Conservation (phyloP, 2,888 invertebrate genomes). For the Laspeyria flexula region DNA sequence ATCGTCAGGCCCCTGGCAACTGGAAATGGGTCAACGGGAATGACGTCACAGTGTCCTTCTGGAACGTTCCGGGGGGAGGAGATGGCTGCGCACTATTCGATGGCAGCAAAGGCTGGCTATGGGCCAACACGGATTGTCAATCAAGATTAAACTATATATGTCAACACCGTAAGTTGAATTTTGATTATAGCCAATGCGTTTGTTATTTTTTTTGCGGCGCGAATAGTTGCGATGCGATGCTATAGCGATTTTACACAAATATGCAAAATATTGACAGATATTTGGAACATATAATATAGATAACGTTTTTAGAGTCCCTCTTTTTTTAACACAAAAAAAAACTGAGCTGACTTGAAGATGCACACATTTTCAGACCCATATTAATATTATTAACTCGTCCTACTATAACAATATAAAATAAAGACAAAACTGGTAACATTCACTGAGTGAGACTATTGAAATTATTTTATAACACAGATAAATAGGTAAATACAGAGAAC, state of each 20-base stretch:
- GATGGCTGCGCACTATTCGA: conserved; percentile 96
- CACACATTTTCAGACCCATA: no score
- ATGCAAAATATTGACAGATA: no score
- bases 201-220: conserved; percentile 1
- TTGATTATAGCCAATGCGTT: conserved; percentile 20
- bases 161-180: conserved; percentile 93
- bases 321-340: no score
- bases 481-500: no score
- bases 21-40: conserved; percentile 97
- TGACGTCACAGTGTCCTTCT: conserved; percentile 95
- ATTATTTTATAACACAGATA: no score
- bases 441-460: no score
- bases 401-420: no score
- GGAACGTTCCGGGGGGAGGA: conserved; percentile 94
- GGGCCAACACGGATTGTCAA: conserved; percentile 96
- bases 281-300: no score
- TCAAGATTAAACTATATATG: conserved; percentile 95
- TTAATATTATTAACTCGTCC: no score
- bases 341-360: no score
- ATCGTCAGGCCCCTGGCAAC: conserved; percentile 90
- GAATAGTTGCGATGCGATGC: conserved; percentile 1
- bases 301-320: no score
- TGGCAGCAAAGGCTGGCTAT: conserved; percentile 97
- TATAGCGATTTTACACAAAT: conserved; percentile 5
- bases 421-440: no score